Percentiles rank a stretch among this genome's conserved stretches.
These are phyloP conservation scores for Rousettus madagascariensis DNA, from an alignment of 2,797 vertebrate species.

Conservation along the genomic window DNA sequence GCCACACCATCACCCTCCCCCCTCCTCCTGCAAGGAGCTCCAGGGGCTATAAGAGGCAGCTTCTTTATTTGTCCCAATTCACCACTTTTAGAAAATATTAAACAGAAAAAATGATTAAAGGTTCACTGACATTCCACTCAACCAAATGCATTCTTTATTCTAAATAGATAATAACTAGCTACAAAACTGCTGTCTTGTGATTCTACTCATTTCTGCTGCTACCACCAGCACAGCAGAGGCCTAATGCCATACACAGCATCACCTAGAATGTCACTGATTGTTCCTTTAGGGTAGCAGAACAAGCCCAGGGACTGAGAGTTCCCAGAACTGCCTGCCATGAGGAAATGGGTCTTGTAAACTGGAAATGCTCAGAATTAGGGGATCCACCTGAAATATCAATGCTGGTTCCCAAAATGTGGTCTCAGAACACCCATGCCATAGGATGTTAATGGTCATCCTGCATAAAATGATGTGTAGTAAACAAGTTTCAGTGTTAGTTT, in stretches of 20 bases:
- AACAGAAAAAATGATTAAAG: conserved; percentile 35
- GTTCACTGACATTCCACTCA: conserved; percentile 78
- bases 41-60: no score
- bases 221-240: conserved; percentile 67
- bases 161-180: conserved; percentile 79
- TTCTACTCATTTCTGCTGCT: conserved; percentile 68
- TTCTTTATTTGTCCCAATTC: no score
- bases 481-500: not conserved
- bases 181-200: conserved; percentile 74
- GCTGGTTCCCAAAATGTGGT: not conserved
- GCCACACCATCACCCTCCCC: no score
- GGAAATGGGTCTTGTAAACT: not conserved
- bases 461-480: not conserved
- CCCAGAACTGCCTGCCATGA: not conserved
- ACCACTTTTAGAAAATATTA: conserved; percentile 58
- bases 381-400: not conserved
- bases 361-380: not conserved
- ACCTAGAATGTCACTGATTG: conserved; percentile 76
- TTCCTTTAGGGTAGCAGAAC: conserved; percentile 69
- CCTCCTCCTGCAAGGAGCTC: no score
- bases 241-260: conserved; percentile 47
- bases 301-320: conserved; percentile 59
- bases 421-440: not conserved
- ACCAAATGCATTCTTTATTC: conserved; percentile 77
- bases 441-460: not conserved